Base-by-base conservation (phyloP, 1,140 invertebrate species). In the Megathymus violae region DNA sequence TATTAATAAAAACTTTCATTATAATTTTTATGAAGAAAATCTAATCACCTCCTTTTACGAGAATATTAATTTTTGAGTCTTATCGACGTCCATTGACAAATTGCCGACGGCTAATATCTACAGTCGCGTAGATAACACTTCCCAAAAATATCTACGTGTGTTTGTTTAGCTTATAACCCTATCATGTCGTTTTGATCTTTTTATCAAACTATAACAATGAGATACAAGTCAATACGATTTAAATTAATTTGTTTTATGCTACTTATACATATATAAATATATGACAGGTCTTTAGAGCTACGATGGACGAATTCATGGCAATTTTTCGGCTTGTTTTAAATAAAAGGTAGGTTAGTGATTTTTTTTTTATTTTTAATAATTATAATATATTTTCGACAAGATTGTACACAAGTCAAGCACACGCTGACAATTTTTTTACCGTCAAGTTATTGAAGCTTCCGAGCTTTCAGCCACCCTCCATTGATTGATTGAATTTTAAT, bases 401-500 rank as follows among this genome's bases (percentile, higher is more conserved):
- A 34, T 14, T 62, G 27, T 62, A 59, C 60, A 52, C 16, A 40
- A 50, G 64, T 58, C 51, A 54, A 52, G 36, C 31, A 52, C 51
- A 66, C 54, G 14, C 56, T 48, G 67, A 36, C 25, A 22, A 22
- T 73, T 70, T 80, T 79, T 74, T 64, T 66, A 11, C 19, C 40
- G 27, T 54, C 58, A 60, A 71, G 62, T 70, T 76, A 74, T 76
- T 70, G 71, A 69, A 67, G 71, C 62, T 46, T 14, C 36, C 56
- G 46, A 62, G 60, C 63, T 68, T 73, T 81, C 76, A 74, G 77
- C 74, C 71, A 79, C 64, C 69, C 64, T 52, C n/a, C 52, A 67
- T 80, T 82, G 74, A 80, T 77, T 64, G 74, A 80, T 80, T 70
- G 31, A 66, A 74, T 63, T 81, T 78, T 78, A 80, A 81, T 78